phyloP scores from a whole-genome alignment of 1,140 invertebrate species.

The Drosophila malerkotliana region DNA sequence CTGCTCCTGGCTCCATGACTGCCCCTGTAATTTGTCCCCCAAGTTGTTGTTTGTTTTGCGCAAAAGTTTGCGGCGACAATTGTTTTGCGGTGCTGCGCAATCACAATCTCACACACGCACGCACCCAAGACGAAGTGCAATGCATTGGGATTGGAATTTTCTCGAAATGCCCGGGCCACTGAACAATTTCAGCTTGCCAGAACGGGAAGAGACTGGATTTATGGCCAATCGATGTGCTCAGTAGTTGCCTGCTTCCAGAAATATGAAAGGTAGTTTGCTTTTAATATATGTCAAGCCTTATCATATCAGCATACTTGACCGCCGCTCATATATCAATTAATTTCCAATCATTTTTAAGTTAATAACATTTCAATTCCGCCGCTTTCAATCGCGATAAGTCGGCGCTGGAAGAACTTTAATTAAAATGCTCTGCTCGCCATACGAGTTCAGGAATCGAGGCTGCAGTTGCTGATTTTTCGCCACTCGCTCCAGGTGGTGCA shows the following conservation, averaged over 20 bases:
- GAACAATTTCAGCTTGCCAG: conserved; percentile 31
- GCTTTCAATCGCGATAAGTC: conserved; percentile 63
- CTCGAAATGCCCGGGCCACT: conserved; percentile 30
- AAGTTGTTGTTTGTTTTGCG: conserved; percentile 58
- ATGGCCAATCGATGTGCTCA: conserved; percentile 24
- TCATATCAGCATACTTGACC: conserved; percentile 51
- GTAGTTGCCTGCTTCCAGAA: neutral
- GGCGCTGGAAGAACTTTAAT: conserved; percentile 42
- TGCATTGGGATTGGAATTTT: conserved; percentile 48
- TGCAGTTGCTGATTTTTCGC: conserved; percentile 50
- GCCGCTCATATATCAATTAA: conserved; percentile 52
- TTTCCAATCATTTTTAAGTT: conserved; percentile 73
- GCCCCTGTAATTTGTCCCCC: conserved; percentile 65
- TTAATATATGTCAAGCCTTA: conserved; percentile 30
- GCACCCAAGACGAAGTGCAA: conserved; percentile 20
- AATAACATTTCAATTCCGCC: conserved; percentile 50
- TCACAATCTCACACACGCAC: conserved; percentile 33
- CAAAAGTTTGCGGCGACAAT: conserved; percentile 75
- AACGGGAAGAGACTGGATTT: conserved; percentile 37
- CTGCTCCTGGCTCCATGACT: conserved; percentile 7
- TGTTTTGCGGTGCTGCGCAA: conserved; percentile 57
- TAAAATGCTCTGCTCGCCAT: conserved; percentile 40
- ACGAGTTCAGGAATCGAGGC: conserved; percentile 7
- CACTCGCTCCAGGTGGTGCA: conserved; percentile 56
- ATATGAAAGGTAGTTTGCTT: conserved; percentile 1